Evolutionary conservation across 1,140 invertebrate genomes (phyloP), one percentile per base, ranked within the genome.

Genomic region (Archegozetes longisetosus): DNA sequence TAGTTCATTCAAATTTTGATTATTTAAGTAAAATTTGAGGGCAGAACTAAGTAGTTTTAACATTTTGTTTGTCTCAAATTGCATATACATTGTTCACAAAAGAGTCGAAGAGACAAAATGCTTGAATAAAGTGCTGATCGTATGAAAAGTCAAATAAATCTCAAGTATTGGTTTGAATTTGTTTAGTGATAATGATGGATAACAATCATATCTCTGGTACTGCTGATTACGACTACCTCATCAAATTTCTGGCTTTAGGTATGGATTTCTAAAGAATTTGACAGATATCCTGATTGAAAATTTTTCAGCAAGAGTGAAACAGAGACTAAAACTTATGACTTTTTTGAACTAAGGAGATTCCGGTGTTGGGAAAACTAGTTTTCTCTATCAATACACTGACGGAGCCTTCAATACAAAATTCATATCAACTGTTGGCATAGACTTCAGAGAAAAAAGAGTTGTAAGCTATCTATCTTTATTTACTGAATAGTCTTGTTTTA

Each of bases 371-470:
- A 93, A 93, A 76, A 93, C 89, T 0, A 90, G 86, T 68, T 89
- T 92, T 66, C 74, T 93, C 22, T 90, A 89, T 74, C 91, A 94
- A 68, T 98, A 96, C 69, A 95, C 91, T 1, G 91, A 96, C 75
- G 87, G 86, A 54, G 78, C 79, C 20, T 98, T 95, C 72, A 86
- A 88, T 69, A 80, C 84, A 6, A 84, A 86, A 72, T 98, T 95
- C 72, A 89, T 93, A 63, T 95, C 92, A 2, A 98, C 93, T 6
- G 93, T 98, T 59, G 93, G 93, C 57, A 96, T 98, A 67, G 93
- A 97, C 74, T 97, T 97, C 70, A 80, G 88, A 70, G 91, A 97
- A 75, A 98, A 97, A 75, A 79, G 87, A 73, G 77, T 96, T 78
- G 91, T 94, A 77, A 80, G 81, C 73, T 58, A 20, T 29, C 23